Evolutionary conservation across 2,113 vertebrate species (phyloP).

Genomic region (Australoheros scitulus): DNA sequence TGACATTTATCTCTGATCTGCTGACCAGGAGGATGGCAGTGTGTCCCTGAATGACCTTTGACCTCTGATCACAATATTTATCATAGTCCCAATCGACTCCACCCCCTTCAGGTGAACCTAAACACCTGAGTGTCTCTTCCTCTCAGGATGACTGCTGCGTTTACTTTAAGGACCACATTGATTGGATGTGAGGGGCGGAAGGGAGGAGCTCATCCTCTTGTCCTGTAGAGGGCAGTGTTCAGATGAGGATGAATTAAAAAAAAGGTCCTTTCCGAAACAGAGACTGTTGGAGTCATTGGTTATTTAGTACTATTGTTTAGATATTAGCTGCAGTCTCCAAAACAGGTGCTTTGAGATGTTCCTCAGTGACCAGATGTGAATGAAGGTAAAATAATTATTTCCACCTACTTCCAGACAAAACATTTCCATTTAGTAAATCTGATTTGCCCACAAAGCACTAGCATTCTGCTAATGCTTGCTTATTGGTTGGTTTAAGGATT

Average conservation of each 20-base stretch:
- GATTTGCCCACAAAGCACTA: too few relatives aligned
- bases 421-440: too few relatives aligned
- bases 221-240: not conserved
- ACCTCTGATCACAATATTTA: not conserved
- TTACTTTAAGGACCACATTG: not conserved
- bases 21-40: conserved; percentile 6
- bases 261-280: too few relatives aligned
- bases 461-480: too few relatives aligned
- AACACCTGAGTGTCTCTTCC: not conserved
- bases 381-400: too few relatives aligned
- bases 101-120: not conserved
- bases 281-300: too few relatives aligned
- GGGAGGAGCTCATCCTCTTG: not conserved
- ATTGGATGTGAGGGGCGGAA: not conserved
- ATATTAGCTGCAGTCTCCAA: too few relatives aligned
- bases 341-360: too few relatives aligned
- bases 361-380: too few relatives aligned
- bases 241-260: not conserved
- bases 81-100: not conserved
- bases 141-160: not conserved
- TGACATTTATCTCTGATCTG: not conserved
- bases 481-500: too few relatives aligned
- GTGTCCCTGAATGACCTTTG: not conserved
- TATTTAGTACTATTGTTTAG: too few relatives aligned
- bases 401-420: too few relatives aligned